A percentile compares a stretch with the other conserved stretches of the same genome.
Evolutionary conservation across 2,888 invertebrate genomes (phyloP).

Genomic region (Lithophane leautieri): DNA sequence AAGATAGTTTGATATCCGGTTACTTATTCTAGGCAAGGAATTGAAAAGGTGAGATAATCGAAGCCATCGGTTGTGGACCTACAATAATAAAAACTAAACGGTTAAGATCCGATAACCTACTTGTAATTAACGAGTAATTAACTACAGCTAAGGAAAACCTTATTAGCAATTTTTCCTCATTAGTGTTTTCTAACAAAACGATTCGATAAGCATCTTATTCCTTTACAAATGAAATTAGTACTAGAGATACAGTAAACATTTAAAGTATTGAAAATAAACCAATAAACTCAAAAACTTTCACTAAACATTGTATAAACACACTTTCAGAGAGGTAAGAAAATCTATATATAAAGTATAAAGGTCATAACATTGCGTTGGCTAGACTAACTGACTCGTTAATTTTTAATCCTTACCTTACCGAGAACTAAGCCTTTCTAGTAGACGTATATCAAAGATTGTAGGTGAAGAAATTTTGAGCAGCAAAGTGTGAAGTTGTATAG

Average conservation of each 20-base stretch:
- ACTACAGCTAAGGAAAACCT: constrained; percentile 27
- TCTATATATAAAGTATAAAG: constrained; percentile 55
- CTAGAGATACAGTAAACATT: not conserved
- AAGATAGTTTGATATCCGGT: not conserved
- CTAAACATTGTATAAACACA: not conserved
- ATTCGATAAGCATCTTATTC: constrained; percentile 25
- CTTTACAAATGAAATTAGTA: not conserved
- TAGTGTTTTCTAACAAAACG: constrained; percentile 37
- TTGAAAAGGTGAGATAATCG: not conserved
- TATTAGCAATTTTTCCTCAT: constrained; percentile 38
- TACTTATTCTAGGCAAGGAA: not conserved
- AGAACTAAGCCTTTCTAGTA: constrained; percentile 9
- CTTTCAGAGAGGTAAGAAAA: constrained; percentile 28
- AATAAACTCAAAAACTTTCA: constrained; percentile 7
- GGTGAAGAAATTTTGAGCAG: not conserved
- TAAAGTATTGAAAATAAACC: constrained; percentile 12
- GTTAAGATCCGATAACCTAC: constrained; percentile 16
- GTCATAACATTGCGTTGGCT: constrained; percentile 66
- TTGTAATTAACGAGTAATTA: constrained; percentile 15
- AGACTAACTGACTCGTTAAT: constrained; percentile 73
- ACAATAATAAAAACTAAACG: constrained; percentile 24
- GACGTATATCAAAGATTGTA: not conserved
- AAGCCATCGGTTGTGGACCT: not conserved
- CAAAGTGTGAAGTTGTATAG: constrained; percentile 1
- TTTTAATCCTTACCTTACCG: constrained; percentile 66